Evolutionary conservation across 1,140 invertebrate genomes (phyloP).

Genomic region (Drosophila busckii): DNA sequence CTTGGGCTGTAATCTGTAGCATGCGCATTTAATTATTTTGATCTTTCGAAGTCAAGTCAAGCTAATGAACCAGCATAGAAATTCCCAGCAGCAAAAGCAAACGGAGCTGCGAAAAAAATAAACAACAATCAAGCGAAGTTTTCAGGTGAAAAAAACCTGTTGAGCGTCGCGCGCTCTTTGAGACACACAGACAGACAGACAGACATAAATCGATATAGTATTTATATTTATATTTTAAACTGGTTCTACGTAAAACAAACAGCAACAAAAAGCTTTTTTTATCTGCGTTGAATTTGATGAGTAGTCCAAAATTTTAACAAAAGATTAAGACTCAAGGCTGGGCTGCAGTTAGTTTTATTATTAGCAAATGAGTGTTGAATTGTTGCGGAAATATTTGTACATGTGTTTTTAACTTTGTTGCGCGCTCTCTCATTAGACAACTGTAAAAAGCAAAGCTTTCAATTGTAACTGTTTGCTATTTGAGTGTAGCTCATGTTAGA

Average conservation of each 20-base stretch:
- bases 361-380: too few species aligned
- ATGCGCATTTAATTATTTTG: conserved; percentile 42
- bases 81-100: conserved; percentile 35
- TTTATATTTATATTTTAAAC: conserved; percentile 37
- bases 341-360: too few species aligned
- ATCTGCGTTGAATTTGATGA: too few species aligned
- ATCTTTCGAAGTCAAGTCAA: neutral
- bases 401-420: too few species aligned
- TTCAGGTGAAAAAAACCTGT: conserved; percentile 50
- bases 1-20: conserved; percentile 5
- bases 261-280: conserved; percentile 7
- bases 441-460: neutral
- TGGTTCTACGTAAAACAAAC: conserved; percentile 42
- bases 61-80: conserved; percentile 22
- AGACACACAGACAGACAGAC: too few species aligned
- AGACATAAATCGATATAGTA: too few species aligned
- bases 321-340: too few species aligned
- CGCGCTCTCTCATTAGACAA: too few species aligned
- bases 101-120: conserved; percentile 7
- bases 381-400: neutral
- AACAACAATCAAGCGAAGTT: conserved; percentile 18
- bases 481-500: too few species aligned
- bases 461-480: conserved; percentile 5
- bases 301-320: too few species aligned
- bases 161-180: conserved; percentile 41